phyloP scores from a whole-genome alignment of 53 echinoderm and acorn worm species.

The Holothuria leucospilota region DNA sequence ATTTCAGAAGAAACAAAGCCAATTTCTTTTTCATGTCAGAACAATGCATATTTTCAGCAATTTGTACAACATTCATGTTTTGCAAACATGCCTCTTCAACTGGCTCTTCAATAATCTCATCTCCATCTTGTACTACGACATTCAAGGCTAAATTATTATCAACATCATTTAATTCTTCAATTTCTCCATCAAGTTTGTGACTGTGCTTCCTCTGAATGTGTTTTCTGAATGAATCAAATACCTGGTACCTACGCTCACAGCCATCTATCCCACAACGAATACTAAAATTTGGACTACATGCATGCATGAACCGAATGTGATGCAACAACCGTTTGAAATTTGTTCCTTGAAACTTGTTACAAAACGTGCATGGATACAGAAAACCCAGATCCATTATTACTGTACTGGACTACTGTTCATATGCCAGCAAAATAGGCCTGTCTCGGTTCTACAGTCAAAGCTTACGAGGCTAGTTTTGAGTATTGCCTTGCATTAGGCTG shows the following conservation, averaged over 20 bases:
- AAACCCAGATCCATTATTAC: not conserved
- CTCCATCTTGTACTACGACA: not conserved
- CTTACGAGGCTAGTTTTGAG: too few species aligned
- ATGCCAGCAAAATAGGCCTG: too few species aligned
- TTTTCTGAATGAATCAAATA: not conserved
- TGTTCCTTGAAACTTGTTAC: not conserved
- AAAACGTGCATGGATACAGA: constrained; percentile 4
- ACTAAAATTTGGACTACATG: constrained; percentile 8
- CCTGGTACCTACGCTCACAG: not conserved
- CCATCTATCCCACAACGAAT: constrained; percentile 1
- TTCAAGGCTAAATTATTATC: too few species aligned
- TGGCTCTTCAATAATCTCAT: not conserved
- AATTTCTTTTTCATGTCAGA: constrained; percentile 51
- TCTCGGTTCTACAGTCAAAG: too few species aligned
- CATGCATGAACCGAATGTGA: constrained; percentile 4
- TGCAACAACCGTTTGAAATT: constrained; percentile 9
- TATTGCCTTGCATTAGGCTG: too few species aligned
- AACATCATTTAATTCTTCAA: not conserved
- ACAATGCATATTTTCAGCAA: not conserved
- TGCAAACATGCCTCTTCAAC: not conserved
- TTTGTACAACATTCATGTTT: constrained; percentile 8
- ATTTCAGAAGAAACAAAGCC: constrained; percentile 47
- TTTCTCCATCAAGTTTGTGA: not conserved
- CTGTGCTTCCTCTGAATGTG: not conserved
- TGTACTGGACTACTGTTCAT: too few species aligned